phyloP scores from a whole-genome alignment of 2,888 invertebrate genomes.

The Eristalis tenax region DNA sequence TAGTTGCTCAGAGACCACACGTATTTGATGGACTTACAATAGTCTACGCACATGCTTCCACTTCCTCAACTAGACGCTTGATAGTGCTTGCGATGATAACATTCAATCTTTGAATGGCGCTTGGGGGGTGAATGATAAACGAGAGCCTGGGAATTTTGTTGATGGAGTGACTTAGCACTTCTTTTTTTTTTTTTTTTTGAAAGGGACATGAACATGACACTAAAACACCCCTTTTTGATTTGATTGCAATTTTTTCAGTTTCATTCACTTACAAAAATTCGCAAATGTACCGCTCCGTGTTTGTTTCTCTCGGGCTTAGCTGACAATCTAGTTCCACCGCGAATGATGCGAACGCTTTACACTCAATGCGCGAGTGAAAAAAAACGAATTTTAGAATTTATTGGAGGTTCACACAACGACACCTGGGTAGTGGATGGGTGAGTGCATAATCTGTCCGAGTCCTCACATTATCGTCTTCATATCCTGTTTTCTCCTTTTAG shows the following conservation, averaged over 20 bases:
- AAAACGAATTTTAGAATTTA: constrained; percentile 90
- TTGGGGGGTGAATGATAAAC: neutral
- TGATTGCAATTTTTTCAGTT: constrained; percentile 83
- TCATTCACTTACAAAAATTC: constrained; percentile 88
- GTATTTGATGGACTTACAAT: no score
- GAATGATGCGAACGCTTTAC: constrained; percentile 93
- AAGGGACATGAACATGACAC: neutral
- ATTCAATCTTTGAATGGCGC: no score
- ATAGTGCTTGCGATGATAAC: no score
- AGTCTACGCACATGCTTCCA: neutral
- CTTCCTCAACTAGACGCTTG: neutral
- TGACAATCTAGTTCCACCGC: constrained; percentile 93
- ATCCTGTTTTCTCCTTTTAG: constrained; percentile 73
- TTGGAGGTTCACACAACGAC: constrained; percentile 95
- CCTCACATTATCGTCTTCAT: neutral
- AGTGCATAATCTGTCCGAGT: constrained; percentile 1
- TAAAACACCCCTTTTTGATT: no score
- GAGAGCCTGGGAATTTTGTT: neutral
- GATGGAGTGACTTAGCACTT: neutral
- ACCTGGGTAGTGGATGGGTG: constrained; percentile 96
- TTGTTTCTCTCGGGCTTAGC: constrained; percentile 94
- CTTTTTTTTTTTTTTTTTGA: neutral
- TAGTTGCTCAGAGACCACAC: no score
- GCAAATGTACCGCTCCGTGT: constrained; percentile 88
- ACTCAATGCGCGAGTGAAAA: constrained; percentile 87